These are phyloP conservation scores for Pseudanteris insignis DNA, from an alignment of 2,888 invertebrate species.

Conservation along the genomic window DNA sequence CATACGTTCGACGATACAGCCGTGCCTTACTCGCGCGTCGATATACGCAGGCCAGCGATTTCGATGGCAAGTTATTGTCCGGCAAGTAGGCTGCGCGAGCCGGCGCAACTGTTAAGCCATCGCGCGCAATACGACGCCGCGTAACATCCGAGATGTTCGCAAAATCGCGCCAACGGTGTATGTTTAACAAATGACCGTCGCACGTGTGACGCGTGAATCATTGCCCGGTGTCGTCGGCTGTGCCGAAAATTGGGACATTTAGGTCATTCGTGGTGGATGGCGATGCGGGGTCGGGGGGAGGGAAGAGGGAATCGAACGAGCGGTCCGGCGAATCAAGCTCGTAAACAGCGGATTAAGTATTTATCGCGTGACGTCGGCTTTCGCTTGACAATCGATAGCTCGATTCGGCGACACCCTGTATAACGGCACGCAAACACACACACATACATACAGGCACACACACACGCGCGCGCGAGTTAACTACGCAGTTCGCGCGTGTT, in stretches of 20 bases:
- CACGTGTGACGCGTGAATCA: conserved; percentile 14
- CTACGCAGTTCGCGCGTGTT: conserved; percentile 40
- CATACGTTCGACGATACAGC: too few species aligned
- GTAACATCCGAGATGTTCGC: too few species aligned
- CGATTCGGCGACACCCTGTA: conserved; percentile 32
- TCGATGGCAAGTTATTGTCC: too few species aligned
- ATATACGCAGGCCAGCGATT: too few species aligned
- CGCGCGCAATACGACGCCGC: too few species aligned
- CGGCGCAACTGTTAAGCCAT: too few species aligned
- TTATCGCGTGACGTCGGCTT: conserved; percentile 11
- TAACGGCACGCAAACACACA: not conserved
- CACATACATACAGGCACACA: not conserved
- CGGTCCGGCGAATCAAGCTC: conserved; percentile 10
- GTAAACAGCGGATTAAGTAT: conserved; percentile 27
- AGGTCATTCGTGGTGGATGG: not conserved
- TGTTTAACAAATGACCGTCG: not conserved
- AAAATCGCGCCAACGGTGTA: too few species aligned
- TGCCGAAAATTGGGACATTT: conserved; percentile 33
- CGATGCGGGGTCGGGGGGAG: too few species aligned
- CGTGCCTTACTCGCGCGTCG: too few species aligned
- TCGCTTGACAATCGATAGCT: conserved; percentile 23
- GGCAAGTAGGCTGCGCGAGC: too few species aligned
- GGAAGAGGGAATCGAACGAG: not conserved
- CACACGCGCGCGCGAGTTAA: conserved; percentile 1
- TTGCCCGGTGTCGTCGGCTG: not conserved